These are phyloP conservation scores for Labrus mixtus DNA, from an alignment of 2,113 vertebrate species.

Conservation along the genomic window DNA sequence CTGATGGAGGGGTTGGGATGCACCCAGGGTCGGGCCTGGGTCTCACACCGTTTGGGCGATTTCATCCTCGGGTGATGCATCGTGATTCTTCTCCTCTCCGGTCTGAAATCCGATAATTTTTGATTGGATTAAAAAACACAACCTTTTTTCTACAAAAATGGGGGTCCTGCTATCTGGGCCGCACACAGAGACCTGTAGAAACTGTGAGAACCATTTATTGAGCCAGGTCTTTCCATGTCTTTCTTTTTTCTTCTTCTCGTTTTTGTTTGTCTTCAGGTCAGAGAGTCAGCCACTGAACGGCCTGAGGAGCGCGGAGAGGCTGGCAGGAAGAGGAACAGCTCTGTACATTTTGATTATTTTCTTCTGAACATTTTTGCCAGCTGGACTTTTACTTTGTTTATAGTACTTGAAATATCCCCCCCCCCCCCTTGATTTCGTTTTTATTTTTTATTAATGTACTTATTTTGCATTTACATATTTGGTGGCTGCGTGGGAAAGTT, in stretches of 20 bases:
- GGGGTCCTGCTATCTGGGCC: slow-evolving; percentile 47
- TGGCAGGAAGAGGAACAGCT: slow-evolving; percentile 46
- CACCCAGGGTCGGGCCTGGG: slow-evolving; percentile 24
- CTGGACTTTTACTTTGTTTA: slow-evolving; percentile 89
- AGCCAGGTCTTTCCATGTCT: slow-evolving; percentile 64
- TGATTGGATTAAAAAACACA: slow-evolving; percentile 1
- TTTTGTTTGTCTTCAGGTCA: slow-evolving; percentile 57
- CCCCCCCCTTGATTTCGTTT: slow-evolving; percentile 75
- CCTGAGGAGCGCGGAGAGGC: slow-evolving; percentile 66
- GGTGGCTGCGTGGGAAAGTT: slow-evolving; percentile 62
- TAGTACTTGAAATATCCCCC: slow-evolving; percentile 97
- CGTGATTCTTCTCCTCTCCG: slow-evolving; percentile 62
- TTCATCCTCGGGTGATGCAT: slow-evolving; percentile 42
- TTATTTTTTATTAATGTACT: slow-evolving; percentile 67
- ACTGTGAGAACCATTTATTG: slow-evolving; percentile 77
- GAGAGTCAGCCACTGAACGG: slow-evolving; percentile 77
- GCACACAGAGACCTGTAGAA: slow-evolving; percentile 75
- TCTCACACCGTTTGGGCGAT: slow-evolving; percentile 57
- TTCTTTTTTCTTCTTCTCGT: slow-evolving; percentile 2
- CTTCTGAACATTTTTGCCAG: slow-evolving; percentile 87
- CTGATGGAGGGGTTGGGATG: not conserved
- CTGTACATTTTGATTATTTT: slow-evolving; percentile 82
- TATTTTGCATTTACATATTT: slow-evolving; percentile 60
- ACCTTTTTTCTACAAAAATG: slow-evolving; percentile 9
- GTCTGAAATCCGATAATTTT: slow-evolving; percentile 8